Conservation (phyloP, 2,113 vertebrate species). For the Hyla sarda region DNA sequence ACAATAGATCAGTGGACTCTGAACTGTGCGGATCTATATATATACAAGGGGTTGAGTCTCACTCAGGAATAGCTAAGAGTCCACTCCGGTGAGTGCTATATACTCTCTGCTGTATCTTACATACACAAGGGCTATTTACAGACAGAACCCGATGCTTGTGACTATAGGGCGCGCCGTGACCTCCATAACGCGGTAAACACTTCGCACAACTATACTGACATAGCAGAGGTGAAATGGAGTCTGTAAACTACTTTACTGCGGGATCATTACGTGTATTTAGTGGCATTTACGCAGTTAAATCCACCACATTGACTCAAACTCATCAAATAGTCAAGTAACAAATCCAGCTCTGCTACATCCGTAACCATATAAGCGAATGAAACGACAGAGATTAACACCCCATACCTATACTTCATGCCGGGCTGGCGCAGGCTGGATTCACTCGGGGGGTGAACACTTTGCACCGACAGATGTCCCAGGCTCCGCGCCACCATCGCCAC, state of each 20-base stretch:
- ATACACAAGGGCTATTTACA: constrained; percentile 16
- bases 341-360: constrained; percentile 2
- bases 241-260: too few species aligned
- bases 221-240: background rate
- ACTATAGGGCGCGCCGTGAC: background rate
- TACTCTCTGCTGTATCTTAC: constrained; percentile 11
- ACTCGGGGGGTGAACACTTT: constrained; percentile 79
- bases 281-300: background rate
- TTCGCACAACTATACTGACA: background rate
- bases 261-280: too few species aligned
- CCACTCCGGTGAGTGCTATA: background rate
- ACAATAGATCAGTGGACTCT: too few species aligned
- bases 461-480: constrained; percentile 90
- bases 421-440: constrained; percentile 81
- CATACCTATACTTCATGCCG: constrained; percentile 96
- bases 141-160: background rate
- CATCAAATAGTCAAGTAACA: background rate
- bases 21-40: too few species aligned
- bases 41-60: too few species aligned
- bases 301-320: background rate
- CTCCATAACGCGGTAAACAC: background rate
- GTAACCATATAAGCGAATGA: too few species aligned
- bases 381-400: background rate
- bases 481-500: constrained; percentile 96
- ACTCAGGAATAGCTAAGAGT: background rate